These are phyloP conservation scores for Trachelus stipa DNA, from an alignment of 2,888 invertebrate genomes.

Conservation along the genomic window DNA sequence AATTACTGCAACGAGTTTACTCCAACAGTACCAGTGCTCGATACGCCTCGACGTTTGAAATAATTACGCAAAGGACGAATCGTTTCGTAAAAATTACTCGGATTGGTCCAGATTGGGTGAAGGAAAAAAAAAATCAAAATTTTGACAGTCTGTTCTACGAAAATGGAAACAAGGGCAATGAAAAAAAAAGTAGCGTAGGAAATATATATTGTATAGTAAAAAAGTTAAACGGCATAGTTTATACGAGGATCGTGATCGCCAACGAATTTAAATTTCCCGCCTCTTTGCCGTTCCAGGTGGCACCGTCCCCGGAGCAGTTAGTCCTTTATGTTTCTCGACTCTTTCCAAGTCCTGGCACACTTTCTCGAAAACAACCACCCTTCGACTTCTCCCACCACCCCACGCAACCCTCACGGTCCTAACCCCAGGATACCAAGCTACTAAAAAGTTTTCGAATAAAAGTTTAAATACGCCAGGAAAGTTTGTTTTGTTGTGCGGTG, in stretches of 20 bases:
- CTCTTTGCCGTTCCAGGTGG: neutral
- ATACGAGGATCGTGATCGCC: neutral
- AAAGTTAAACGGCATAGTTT: neutral
- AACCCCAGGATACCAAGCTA: constrained; percentile 29
- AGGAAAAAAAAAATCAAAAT: neutral
- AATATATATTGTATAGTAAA: neutral
- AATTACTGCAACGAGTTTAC: neutral
- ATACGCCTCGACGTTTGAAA: neutral
- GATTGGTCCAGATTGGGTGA: too few species aligned
- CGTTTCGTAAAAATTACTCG: too few species aligned
- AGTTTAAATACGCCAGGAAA: constrained; percentile 63
- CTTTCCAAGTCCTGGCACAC: neutral
- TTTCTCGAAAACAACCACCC: constrained; percentile 27
- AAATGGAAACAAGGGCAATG: neutral
- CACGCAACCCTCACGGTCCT: neutral
- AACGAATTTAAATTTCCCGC: neutral
- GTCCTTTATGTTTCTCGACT: neutral
- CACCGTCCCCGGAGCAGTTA: neutral
- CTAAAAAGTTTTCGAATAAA: constrained; percentile 65
- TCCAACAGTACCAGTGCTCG: neutral
- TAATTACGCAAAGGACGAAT: neutral
- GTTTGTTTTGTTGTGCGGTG: constrained; percentile 49
- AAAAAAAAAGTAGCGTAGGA: neutral
- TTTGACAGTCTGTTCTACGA: neutral
- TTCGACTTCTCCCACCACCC: constrained; percentile 8